phyloP scores from a whole-genome alignment of 2,888 invertebrate genomes.

The Chymomyza caudatula region DNA sequence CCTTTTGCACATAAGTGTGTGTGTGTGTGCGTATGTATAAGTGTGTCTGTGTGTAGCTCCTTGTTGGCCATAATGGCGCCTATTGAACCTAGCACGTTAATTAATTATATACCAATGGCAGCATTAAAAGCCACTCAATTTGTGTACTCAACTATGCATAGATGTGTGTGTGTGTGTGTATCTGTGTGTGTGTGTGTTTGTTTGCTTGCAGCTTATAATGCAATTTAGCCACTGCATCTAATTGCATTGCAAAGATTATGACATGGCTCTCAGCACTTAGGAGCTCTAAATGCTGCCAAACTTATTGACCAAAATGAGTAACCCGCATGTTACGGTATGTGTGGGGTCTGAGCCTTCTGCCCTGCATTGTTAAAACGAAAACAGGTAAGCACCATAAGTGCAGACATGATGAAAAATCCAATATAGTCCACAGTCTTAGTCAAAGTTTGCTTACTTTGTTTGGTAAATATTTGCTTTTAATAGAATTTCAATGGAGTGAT shows the following conservation, averaged over 20 bases:
- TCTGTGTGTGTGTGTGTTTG: slow-evolving; percentile 2
- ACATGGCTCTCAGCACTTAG: background rate
- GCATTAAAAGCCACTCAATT: slow-evolving; percentile 22
- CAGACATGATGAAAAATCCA: background rate
- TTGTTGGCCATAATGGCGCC: slow-evolving; percentile 1
- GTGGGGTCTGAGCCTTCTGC: no score
- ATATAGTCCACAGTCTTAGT: background rate
- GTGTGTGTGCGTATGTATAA: background rate
- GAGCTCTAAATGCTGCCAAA: background rate
- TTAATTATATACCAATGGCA: slow-evolving; percentile 30
- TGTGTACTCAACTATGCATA: slow-evolving; percentile 23
- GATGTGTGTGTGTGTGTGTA: slow-evolving; percentile 1
- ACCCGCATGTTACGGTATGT: background rate
- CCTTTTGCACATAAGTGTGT: no score
- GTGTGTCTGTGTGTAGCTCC: background rate
- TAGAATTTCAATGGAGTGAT: background rate
- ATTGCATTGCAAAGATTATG: background rate
- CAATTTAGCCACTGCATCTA: background rate
- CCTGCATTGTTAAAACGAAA: no score
- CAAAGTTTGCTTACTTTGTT: background rate
- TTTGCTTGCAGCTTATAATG: background rate
- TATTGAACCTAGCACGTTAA: slow-evolving; percentile 39
- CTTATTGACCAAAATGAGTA: background rate
- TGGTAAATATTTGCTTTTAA: background rate
- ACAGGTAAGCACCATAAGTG: background rate